Percentiles rank a stretch among this genome's conserved stretches.
Evolutionary conservation across 1,140 invertebrate species (phyloP).

Genomic region (Pomacea maculata): DNA sequence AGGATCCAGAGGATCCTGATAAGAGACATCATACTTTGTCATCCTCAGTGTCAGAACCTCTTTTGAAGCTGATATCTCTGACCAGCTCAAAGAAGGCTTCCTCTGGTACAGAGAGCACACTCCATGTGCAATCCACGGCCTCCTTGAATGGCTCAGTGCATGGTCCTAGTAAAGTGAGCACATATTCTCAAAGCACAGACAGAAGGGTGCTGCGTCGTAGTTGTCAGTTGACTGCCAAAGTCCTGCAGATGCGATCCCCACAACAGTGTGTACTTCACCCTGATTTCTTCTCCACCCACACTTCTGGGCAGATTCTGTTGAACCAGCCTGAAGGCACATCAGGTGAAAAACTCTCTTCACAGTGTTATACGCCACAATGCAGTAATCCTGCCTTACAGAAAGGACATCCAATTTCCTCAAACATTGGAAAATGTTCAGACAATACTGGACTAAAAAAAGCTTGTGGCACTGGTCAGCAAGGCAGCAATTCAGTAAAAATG

Average conservation of each 20-base stretch:
- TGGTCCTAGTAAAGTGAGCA: not conserved
- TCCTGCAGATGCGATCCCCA: not conserved
- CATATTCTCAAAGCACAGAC: not conserved
- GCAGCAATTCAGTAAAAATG: slow-evolving; percentile 5
- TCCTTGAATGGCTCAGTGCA: not conserved
- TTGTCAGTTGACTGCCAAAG: not conserved
- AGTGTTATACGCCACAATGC: not conserved
- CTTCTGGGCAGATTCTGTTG: not conserved
- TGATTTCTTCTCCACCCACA: too few species aligned
- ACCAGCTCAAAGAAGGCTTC: slow-evolving; percentile 12
- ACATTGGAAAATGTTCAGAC: not conserved
- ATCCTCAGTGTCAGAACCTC: slow-evolving; percentile 10
- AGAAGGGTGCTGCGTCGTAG: not conserved
- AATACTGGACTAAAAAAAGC: not conserved
- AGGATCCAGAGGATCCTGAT: not conserved
- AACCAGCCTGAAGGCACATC: not conserved
- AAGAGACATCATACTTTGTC: not conserved
- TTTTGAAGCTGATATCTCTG: slow-evolving; percentile 14
- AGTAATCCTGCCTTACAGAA: not conserved
- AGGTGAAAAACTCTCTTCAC: not conserved
- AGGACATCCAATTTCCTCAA: not conserved
- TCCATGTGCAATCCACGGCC: not conserved
- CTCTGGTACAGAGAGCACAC: not conserved
- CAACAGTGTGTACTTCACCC: too few species aligned
- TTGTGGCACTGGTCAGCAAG: not conserved